Conservation (phyloP, 2,113 vertebrate species). For the Eubucco bourcierii region DNA sequence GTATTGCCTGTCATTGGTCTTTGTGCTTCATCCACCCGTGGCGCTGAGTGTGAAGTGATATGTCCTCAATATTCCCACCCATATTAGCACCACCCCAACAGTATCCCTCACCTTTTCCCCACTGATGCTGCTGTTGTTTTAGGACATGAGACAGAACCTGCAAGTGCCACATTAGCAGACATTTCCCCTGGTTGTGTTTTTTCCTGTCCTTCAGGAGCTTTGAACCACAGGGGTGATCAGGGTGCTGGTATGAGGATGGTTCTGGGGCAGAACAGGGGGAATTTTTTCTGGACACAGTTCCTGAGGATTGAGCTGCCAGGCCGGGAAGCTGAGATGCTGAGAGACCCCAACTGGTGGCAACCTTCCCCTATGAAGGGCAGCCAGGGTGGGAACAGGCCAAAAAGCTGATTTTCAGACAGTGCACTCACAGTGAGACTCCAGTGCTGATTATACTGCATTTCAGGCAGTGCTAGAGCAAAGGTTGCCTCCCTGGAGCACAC, state of each 20-base stretch:
- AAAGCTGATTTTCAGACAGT: neutral
- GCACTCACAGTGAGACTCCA: fast-evolving
- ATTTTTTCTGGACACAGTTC: neutral
- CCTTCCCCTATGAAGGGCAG: neutral
- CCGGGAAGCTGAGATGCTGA: neutral
- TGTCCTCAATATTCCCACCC: fast-evolving
- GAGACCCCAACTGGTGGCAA: neutral
- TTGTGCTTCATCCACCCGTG: fast-evolving
- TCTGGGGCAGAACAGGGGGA: neutral
- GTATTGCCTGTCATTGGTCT: fast-evolving
- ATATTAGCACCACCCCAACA: fast-evolving
- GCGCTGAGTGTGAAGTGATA: no score
- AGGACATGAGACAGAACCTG: neutral
- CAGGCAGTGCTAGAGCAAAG: neutral
- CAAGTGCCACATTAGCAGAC: fast-evolving
- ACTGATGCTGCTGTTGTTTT: neutral
- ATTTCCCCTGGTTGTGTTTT: neutral
- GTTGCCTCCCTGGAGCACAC: neutral
- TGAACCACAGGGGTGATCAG: neutral
- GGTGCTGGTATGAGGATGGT: neutral
- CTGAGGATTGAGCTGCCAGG: neutral
- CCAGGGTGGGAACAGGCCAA: neutral
- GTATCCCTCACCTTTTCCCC: no score
- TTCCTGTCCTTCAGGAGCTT: neutral
- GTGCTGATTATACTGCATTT: neutral